Conservation (phyloP, 1,140 invertebrate genomes). For the Antheraea mylitta region DNA sequence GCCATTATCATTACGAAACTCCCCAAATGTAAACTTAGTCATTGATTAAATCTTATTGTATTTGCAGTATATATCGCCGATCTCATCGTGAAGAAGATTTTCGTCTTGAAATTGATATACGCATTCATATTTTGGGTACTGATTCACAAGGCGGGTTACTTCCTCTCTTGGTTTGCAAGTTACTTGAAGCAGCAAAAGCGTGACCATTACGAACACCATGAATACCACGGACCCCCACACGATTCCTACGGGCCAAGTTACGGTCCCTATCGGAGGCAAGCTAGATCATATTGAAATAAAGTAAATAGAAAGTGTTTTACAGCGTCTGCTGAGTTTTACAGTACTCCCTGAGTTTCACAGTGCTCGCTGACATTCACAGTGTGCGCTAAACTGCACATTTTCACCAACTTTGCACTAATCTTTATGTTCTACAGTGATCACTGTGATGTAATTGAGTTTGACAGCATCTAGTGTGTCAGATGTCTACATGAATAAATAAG, state of each 20-base stretch:
- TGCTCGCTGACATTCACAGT: too few relatives aligned
- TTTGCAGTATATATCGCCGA: conserved; percentile 61
- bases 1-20: neutral
- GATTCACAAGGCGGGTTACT: conserved; percentile 67
- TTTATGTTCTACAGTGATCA: too few relatives aligned
- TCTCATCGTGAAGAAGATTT: conserved; percentile 64
- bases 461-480: too few relatives aligned
- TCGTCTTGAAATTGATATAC: conserved; percentile 61
- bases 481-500: too few relatives aligned
- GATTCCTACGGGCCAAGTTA: conserved; percentile 24
- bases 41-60: neutral
- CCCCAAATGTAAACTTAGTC: too few relatives aligned
- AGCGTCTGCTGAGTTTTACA: too few relatives aligned
- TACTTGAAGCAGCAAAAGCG: conserved; percentile 60
- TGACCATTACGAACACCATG: conserved; percentile 35
- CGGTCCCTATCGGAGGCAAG: conserved; percentile 37
- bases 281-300: neutral
- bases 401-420: too few relatives aligned
- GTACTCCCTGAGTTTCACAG: too few relatives aligned
- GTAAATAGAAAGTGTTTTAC: too few relatives aligned
- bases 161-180: conserved; percentile 59
- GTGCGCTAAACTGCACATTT: too few relatives aligned
- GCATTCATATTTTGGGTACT: conserved; percentile 64
- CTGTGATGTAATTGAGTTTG: too few relatives aligned
- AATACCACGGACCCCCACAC: conserved; percentile 26